Evolutionary conservation across 2,113 vertebrate species (phyloP).

Genomic region (Triplophysa dalaica): DNA sequence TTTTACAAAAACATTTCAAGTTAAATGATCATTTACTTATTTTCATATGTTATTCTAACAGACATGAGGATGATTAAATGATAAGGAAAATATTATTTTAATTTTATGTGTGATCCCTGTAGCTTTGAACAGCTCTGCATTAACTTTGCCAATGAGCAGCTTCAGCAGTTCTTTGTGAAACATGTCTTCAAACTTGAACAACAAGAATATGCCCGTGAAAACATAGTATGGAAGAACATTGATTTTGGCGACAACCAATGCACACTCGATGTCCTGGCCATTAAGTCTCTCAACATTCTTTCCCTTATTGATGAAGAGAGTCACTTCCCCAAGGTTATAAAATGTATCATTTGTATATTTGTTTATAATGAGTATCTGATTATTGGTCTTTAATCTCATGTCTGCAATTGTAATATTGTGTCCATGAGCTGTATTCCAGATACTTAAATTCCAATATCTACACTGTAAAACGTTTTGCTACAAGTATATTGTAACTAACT

Average conservation of each 20-base stretch:
- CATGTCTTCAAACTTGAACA: slow-evolving; percentile 94
- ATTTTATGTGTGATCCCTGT: slow-evolving; percentile 20
- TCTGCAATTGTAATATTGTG: not conserved
- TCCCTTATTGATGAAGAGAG: slow-evolving; percentile 96
- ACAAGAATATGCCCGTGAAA: slow-evolving; percentile 84
- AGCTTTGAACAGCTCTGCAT: slow-evolving; percentile 99
- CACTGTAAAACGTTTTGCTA: no score
- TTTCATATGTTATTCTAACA: no score
- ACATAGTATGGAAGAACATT: slow-evolving; percentile 85
- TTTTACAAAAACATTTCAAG: no score
- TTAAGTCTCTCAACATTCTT: slow-evolving; percentile 87
- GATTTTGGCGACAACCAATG: slow-evolving; percentile 84
- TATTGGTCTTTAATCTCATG: not conserved
- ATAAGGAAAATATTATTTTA: not conserved
- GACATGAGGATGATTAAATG: no score
- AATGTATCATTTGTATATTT: not conserved
- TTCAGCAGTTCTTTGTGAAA: slow-evolving; percentile 95
- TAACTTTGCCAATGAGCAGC: slow-evolving; percentile 95
- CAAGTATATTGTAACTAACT: not conserved
- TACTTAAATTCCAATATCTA: no score
- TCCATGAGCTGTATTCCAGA: no score
- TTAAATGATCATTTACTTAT: not conserved
- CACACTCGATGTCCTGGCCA: slow-evolving; percentile 83
- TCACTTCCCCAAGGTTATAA: slow-evolving; percentile 87
- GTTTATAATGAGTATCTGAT: not conserved